A percentile compares a stretch with the other conserved stretches of the same genome.
phyloP scores from a whole-genome alignment of 2,888 invertebrate genomes.

The Choristoneura rosaceana region DNA sequence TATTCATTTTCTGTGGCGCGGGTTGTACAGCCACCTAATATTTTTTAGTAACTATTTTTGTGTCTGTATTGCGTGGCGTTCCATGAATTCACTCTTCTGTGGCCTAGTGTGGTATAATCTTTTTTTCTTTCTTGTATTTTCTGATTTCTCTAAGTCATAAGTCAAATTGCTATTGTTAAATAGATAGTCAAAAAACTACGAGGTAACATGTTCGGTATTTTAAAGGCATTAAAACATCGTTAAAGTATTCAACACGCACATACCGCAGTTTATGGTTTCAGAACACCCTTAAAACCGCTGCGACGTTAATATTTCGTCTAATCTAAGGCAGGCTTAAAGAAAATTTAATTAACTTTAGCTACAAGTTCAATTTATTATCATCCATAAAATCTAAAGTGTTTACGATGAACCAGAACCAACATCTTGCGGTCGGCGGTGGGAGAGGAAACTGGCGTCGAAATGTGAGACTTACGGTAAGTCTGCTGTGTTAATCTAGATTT shows the following conservation, averaged over 20 bases:
- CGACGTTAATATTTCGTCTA: constrained; percentile 45
- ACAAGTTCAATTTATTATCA: constrained; percentile 61
- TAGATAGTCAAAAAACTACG: background rate
- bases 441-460: constrained; percentile 24
- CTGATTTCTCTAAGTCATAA: no score
- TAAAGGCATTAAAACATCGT: background rate
- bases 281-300: constrained; percentile 10
- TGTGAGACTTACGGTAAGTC: constrained; percentile 26
- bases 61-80: no score
- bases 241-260: background rate
- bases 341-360: constrained; percentile 63
- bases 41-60: no score
- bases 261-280: constrained; percentile 14
- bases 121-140: no score
- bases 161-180: background rate
- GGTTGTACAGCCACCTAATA: no score
- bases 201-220: background rate
- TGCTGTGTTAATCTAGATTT: constrained; percentile 23
- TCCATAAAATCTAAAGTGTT: constrained; percentile 61
- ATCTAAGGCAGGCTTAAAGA: constrained; percentile 51
- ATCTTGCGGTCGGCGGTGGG: constrained; percentile 25
- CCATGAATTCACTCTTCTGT: no score
- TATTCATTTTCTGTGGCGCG: no score
- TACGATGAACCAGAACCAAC: constrained; percentile 51
- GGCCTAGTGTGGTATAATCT: no score